Evolutionary conservation across 2,113 vertebrate species (phyloP), one percentile per base, ranked within the genome.

Genomic region (Phyllostomus discolor): DNA sequence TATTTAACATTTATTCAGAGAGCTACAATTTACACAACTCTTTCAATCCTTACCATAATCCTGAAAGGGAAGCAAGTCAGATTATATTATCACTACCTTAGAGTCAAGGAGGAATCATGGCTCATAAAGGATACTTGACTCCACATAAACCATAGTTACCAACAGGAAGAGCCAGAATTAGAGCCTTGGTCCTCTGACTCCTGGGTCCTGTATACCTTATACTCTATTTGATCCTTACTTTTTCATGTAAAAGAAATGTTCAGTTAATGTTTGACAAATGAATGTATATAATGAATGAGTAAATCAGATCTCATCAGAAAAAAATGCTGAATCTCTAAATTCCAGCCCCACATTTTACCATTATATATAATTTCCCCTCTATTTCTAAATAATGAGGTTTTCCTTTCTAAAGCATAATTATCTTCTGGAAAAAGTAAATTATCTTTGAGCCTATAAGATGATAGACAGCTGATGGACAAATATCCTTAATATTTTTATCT

Each of bases 371-470:
- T 6, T 69, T 76, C n/a, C 66, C 50, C 50, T 66, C 50, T 48
- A 79, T 62, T 91, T 82, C 69, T 92, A 43, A 90, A 94, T 41
- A 97, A 86, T 50, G 33, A 94, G 14, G 12, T 5, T 75, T 94
- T 91, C 11, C 46, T 4, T 17, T 95, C 41, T 86, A 92, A 78
- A 88, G 22, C 70, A 78, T 62, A 76, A 90, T 76, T 94, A 46
- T 54, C n/a, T 48, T 95, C 79, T 67, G 26, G 41, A 88, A 91
- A 93, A 95, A 93, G 52, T 22, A 69, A 91, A 67, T 90, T 89
- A 76, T 83, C 64, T 94, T 59, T 84, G 16, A 95, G 43, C 15
- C 69, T 10, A 83, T 83, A 92, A 70, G 1, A n/a, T 69, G 35
- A 84, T 19, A 90, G 17, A 88, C 8, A 90, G 2, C 28, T 94